A percentile compares a stretch with the other conserved stretches of the same genome.
Conservation (phyloP, 2,888 invertebrate species). For the Troides oblongomaculatus region DNA sequence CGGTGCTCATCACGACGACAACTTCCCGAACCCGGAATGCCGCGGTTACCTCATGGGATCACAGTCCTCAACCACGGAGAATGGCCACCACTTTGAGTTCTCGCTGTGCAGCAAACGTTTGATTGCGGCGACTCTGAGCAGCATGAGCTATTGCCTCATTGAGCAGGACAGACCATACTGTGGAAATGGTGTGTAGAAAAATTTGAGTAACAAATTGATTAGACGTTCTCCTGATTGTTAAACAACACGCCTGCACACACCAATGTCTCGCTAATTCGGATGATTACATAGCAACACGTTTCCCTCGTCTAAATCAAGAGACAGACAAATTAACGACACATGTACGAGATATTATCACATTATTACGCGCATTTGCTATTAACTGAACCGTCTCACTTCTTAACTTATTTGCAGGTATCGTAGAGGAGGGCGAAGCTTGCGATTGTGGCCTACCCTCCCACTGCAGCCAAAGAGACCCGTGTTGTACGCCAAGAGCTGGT, state of each 20-base stretch:
- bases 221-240: no score
- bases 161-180: slow-evolving; percentile 69
- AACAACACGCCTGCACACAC: no score
- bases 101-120: slow-evolving; percentile 73
- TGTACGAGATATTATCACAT: no score
- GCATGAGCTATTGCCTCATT: slow-evolving; percentile 73
- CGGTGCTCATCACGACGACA: slow-evolving; percentile 77
- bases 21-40: slow-evolving; percentile 63
- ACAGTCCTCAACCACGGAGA: slow-evolving; percentile 58
- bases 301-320: no score
- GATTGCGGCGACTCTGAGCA: slow-evolving; percentile 65
- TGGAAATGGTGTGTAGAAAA: slow-evolving; percentile 68
- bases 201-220: neutral
- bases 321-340: no score
- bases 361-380: no score
- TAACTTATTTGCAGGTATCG: slow-evolving; percentile 66
- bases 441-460: slow-evolving; percentile 82
- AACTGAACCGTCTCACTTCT: no score
- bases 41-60: slow-evolving; percentile 74
- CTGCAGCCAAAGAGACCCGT: slow-evolving; percentile 67
- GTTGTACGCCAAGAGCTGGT: slow-evolving; percentile 74
- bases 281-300: no score
- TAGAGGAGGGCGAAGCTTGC: slow-evolving; percentile 85
- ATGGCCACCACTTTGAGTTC: slow-evolving; percentile 61
- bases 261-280: no score